Evolutionary conservation across 2,113 vertebrate genomes (phyloP), one percentile per base, ranked within the genome.

Genomic region (Chaetodon auriga): DNA sequence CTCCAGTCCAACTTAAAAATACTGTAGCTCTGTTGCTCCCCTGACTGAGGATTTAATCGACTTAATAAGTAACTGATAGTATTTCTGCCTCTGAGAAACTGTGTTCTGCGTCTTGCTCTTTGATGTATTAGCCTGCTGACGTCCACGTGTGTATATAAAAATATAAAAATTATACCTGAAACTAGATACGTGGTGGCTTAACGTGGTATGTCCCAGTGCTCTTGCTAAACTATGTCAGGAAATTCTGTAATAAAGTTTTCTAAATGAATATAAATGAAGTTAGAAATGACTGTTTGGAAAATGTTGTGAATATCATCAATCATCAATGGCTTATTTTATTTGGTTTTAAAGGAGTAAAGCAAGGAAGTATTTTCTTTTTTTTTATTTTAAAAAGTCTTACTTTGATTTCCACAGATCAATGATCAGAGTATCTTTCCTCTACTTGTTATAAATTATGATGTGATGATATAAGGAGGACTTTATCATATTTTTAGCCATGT

Each of bases 151-250:
- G 54, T 58, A 30, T 30, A 30, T 30, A 30, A 14, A 13, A 36
- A 49, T 68, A 49, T 38, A 45, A 68, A 25, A 43, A 30, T 30
- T 14, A 78, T 38, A 51, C 68, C 30, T 53, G 45, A 70, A 70
- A 70, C n/a, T 35, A 41, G n/a, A 68, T 43, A 21, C 19, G 3
- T 11, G n/a, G 45, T 45, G n/a, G 16, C 46, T 53, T 15, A 16
- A 12, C 45, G 6, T 36, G 12, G 8, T 23, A 14, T 36, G 41
- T 23, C 45, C 45, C 21, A 45, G 48, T 53, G 55, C 43, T 68
- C 35, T 45, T 55, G 21, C 38, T 36, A 1, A 35, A 38, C 15
- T 16, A 16, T 19, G 54, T 46, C 35, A 35, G 36, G 16, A 62
- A 62, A 51, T 51, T 25, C 23, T 53, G 21, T 19, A 45, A 78